Base-by-base conservation (phyloP, 1,140 invertebrate species). In the Hetaerina americana region DNA sequence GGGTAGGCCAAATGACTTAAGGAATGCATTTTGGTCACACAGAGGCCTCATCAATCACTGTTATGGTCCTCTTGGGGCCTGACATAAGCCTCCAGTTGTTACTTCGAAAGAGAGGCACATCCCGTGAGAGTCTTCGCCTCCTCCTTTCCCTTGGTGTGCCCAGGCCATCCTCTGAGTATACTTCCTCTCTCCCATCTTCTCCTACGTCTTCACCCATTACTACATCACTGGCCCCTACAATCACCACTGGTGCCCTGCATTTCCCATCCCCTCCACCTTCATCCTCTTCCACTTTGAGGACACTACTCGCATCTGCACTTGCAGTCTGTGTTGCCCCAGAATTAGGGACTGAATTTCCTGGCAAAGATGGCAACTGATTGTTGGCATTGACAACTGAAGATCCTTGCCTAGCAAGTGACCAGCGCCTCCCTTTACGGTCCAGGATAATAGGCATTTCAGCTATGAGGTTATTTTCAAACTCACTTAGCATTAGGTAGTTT, bases 401-500 rank as follows among this genome's bases (percentile, higher is more conserved):
- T 25, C 70, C 74, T 29, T 81, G 81, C 70, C 83, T 81, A 0
- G 86, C 87, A 66, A 89, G 80, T 0, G 89, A 90, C 89, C 89
- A 91, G 31, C 88, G 84, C 40, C 89, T 80, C 18, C 86, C 87
- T 74, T 87, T 87, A 10, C 87, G 82, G 76, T 90, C 89, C 78
- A 87, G 84, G 74, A 90, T 85, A 72, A 88, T 87, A 5, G 89
- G 89, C 82, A 90, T 86, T 78, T 91, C 89, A 0, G 89, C 90
- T 75, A 91, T 91, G 28, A 93, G 80, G 80, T 93, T 93, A 80
- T 94, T 93, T 78, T 94, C 91, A 79, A 91, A 93, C 80, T 94
- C 92, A 73, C 90, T 92, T 40, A 93, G 84, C 90, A 94, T 92
- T 73, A 94, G 81, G 79, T 92, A 93, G 80, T 94, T 92, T 80